These are phyloP conservation scores for Lerista edwardsae DNA, from an alignment of 2,797 vertebrate genomes.

Conservation along the genomic window DNA sequence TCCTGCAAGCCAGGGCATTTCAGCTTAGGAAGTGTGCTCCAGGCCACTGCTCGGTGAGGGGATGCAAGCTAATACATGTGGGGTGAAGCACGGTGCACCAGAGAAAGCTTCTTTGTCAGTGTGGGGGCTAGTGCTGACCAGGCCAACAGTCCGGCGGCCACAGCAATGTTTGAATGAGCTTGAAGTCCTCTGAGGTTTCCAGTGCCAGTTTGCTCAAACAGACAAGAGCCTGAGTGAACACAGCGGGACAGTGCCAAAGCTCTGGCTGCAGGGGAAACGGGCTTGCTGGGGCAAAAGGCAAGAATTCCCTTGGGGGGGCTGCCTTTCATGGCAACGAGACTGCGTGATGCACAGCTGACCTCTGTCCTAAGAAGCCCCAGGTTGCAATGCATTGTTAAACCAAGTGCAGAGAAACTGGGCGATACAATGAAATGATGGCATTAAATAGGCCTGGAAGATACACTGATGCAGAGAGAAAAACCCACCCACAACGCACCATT, in stretches of 20 bases:
- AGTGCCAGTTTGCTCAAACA: not conserved
- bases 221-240: not conserved
- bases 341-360: not conserved
- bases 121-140: not conserved
- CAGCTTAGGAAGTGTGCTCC: not conserved
- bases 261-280: not conserved
- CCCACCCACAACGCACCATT: slow-evolving; percentile 78
- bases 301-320: not conserved
- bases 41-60: rapidly evolving
- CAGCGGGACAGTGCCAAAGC: rapidly evolving
- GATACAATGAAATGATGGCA: no score
- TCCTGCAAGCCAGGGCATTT: not conserved
- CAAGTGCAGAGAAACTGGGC: not conserved
- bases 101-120: not conserved
- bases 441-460: no score
- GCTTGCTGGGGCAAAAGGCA: not conserved
- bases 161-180: not conserved
- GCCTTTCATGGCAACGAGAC: not conserved
- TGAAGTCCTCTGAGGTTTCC: not conserved
- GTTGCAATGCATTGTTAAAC: rapidly evolving
- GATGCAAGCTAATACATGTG: not conserved
- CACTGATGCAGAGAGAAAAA: not conserved
- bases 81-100: not conserved
- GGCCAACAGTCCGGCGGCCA: not conserved
- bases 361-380: not conserved